Conservation (phyloP, 2,113 vertebrate species). For the Mus spicilegus region DNA sequence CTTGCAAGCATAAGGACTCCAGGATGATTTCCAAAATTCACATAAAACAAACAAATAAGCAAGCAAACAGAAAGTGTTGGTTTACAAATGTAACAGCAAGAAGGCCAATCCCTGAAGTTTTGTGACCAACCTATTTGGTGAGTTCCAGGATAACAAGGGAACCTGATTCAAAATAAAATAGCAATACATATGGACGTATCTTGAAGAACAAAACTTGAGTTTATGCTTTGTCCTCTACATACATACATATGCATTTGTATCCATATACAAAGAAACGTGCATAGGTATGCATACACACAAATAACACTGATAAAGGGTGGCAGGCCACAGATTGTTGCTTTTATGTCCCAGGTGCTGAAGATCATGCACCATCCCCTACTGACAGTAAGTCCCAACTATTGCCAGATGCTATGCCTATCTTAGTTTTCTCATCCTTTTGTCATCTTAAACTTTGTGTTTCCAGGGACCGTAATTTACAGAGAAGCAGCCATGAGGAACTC, state of each 20-base stretch:
- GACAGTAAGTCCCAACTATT: not conserved
- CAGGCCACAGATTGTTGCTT: not conserved
- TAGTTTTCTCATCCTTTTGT: not conserved
- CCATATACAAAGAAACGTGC: not conserved
- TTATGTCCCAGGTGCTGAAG: not conserved
- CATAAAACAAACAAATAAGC: not conserved
- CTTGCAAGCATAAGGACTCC: not conserved
- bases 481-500: not conserved
- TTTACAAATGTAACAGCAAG: not conserved
- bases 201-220: not conserved
- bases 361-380: not conserved
- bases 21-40: not conserved
- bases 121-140: too few relatives aligned
- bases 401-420: not conserved
- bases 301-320: not conserved
- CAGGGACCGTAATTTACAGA: not conserved
- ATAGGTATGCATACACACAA: not conserved
- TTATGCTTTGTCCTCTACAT: not conserved
- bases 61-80: not conserved
- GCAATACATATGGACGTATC: not conserved
- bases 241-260: not conserved
- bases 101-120: not conserved
- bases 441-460: not conserved
- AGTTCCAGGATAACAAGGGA: not conserved
- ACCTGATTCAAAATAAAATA: not conserved